Evolutionary conservation across 2,113 vertebrate genomes (phyloP), one percentile per base, ranked within the genome.

Genomic region (Dolichotis patagonum): DNA sequence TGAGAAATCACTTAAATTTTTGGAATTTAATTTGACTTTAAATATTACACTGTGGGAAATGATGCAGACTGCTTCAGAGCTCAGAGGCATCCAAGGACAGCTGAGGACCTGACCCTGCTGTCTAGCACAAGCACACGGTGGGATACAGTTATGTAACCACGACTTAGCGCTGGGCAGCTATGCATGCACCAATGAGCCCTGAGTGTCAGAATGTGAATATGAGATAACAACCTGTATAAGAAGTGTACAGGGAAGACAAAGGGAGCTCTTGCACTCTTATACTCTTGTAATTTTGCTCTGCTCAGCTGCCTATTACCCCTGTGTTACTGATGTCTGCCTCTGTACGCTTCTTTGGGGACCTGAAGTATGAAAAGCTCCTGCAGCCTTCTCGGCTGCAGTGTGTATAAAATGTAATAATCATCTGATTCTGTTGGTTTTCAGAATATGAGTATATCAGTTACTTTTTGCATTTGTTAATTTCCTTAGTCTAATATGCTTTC

Each of bases 21-120:
- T 38, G 35, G 78, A 91, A 89, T 89, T 89, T 86, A 41, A 89
- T 86, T 89, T 89, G n/a, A 89, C 83, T 96, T 97, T 80, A 83
- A 95, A 81, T 83, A 60, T 88, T 83, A 91, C 58, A 69, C 67
- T 69, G 35, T 69, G 35, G 35, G 16, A 1, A 69, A n/a, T 7
- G 7, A 9, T 35, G n/a, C 35, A 69, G 35, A 69, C 17, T 69
- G 17, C n/a, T 69, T 38, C 19, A 38, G n/a, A 69, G 16, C 67
- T 69, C 7, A n/a, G 2, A 35, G 14, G 7, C 35, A n/a, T 69
- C 67, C 38, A 38, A 69, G 17, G 35, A 20, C 35, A 20, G 35
- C 67, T n/a, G 67, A n/a, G 67, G 17, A 69, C 35, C 16, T 19
- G 35, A 69, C 65, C 35, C 67, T 69, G 35, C 16, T 69, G 2